Evolutionary conservation across 2,797 vertebrate species (phyloP), one percentile per base, ranked within the genome.

Genomic region (Phrynocephalus vlangalii): DNA sequence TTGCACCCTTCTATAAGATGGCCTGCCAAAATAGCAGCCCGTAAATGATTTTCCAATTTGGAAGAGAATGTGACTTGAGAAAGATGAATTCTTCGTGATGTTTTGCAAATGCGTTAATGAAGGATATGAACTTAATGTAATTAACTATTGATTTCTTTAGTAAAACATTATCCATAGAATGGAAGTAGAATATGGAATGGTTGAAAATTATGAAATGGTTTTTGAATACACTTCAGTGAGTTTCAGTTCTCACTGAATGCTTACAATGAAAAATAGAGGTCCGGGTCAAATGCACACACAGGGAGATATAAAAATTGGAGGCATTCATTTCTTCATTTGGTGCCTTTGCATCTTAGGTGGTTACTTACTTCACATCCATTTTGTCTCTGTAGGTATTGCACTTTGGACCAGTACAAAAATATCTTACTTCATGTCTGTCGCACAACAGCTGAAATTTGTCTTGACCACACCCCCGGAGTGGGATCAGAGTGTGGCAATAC

Each of bases 31-130:
- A 28, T 3, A 80, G 67, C 80, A 71, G n/a, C 86, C 5, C 26
- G 10, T 33, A 18, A 33, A 79, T 68, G 22, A 6, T 89, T 44
- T 1, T 28, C 56, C 9, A 72, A 3, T 79, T 30, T 83, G 38
- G 26, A 6, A 1, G 28, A 79, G 56, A 66, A 44, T 15, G 20
- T 73, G 18, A 24, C 3, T 66, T 2, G 15, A 6, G 16, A 71
- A 48, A 72, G 6, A 67, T n/a, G 1, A 1, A 48, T 82, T 26
- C 9, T 68, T 3, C 85, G 83, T 85, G 13, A 26, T 76, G n/a
- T 15, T 88, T 9, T 81, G 24, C 50, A 73, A 88, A 76, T 81
- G 70, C 84, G 44, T 60, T 85, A 90, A 93, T 50, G 30, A 92
- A 88, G 22, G 86, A 90, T 50, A 86, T 81, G 90, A 86, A 18